Percentiles rank a stretch among this genome's conserved stretches.
Evolutionary conservation across 2,797 vertebrate species (phyloP).

Genomic region (Numenius phaeopus): DNA sequence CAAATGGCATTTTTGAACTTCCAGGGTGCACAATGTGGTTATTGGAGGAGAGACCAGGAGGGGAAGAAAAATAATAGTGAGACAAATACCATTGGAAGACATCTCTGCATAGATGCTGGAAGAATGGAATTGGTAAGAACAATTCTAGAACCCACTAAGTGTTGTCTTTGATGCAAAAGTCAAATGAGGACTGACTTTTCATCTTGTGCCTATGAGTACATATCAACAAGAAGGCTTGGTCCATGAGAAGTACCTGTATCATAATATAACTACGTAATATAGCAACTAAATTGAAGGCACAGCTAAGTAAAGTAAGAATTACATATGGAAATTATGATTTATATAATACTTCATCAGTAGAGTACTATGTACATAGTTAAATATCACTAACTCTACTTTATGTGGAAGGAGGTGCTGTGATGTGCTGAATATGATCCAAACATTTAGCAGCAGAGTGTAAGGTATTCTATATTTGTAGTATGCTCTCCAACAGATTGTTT

Average conservation of each 20-base stretch:
- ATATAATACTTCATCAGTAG: neutral
- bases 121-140: neutral
- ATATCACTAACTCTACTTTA: neutral
- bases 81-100: neutral
- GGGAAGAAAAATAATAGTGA: neutral
- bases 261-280: neutral
- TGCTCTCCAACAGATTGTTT: neutral
- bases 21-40: neutral
- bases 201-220: neutral
- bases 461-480: neutral
- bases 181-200: neutral
- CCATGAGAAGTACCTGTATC: neutral
- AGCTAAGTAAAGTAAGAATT: neutral
- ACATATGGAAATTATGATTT: neutral
- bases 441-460: neutral
- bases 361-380: neutral
- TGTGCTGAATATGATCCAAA: neutral
- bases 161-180: neutral
- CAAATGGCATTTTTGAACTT: neutral
- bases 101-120: neutral
- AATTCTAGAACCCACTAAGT: neutral
- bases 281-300: neutral
- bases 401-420: neutral
- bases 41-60: neutral
- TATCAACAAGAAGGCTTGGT: neutral